Conservation (phyloP, 2,113 vertebrate species). For the Tympanuchus pallidicinctus region DNA sequence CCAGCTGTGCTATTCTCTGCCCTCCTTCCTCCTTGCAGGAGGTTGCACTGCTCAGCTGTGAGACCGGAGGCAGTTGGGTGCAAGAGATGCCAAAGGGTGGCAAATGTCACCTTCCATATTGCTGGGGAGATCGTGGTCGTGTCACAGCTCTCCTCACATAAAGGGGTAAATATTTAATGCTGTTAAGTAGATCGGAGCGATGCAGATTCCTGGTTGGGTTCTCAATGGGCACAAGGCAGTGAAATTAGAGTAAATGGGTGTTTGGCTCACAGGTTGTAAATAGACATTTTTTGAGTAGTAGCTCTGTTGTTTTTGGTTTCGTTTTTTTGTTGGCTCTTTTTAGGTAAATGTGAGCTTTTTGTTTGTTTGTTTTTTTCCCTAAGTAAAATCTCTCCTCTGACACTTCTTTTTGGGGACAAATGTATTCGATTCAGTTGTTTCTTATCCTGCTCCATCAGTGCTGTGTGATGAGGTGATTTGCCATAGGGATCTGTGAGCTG, state of each 20-base stretch:
- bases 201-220: not conserved
- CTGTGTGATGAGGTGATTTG: not conserved
- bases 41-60: constrained; percentile 70
- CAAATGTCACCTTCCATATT: not conserved
- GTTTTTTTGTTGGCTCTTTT: not conserved
- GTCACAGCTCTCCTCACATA: not conserved
- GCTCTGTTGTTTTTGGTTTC: not conserved
- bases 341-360: not conserved
- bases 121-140: not conserved
- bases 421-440: not conserved
- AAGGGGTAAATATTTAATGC: not conserved
- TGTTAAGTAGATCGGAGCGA: not conserved
- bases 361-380: not conserved
- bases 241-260: not conserved
- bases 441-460: not conserved
- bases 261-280: constrained; percentile 36
- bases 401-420: not conserved
- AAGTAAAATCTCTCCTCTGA: not conserved
- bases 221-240: not conserved
- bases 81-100: constrained; percentile 2
- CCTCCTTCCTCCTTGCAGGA: constrained; percentile 14
- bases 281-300: constrained; percentile 17
- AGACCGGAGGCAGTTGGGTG: constrained; percentile 25
- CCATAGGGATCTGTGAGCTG: not conserved
- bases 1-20: constrained; percentile 23